A percentile compares a stretch with the other conserved stretches of the same genome.
Evolutionary conservation across 2,888 invertebrate species (phyloP).

Genomic region (Mantis religiosa): DNA sequence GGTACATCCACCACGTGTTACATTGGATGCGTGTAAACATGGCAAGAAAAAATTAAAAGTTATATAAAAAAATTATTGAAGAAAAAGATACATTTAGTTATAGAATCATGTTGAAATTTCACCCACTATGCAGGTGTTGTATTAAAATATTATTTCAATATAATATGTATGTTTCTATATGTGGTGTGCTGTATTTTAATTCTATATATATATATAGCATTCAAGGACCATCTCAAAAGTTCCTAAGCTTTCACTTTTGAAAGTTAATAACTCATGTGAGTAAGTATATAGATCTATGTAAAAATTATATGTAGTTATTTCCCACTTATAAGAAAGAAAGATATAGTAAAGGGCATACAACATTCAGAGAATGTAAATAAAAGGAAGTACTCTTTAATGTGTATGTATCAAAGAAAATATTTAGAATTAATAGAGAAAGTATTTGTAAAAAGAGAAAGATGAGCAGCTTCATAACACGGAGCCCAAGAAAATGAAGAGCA

Average conservation of each 20-base stretch:
- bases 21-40: slow-evolving; percentile 53
- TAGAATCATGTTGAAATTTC: not conserved
- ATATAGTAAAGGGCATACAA: slow-evolving; percentile 42
- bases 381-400: slow-evolving; percentile 29
- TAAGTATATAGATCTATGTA: not conserved
- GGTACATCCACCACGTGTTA: slow-evolving; percentile 45
- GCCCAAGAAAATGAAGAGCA: not conserved
- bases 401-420: slow-evolving; percentile 16
- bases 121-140: not conserved
- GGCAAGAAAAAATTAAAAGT: slow-evolving; percentile 49
- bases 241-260: slow-evolving; percentile 58
- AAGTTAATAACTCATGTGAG: slow-evolving; percentile 17
- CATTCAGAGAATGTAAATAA: slow-evolving; percentile 40
- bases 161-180: not conserved
- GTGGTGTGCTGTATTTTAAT: not conserved
- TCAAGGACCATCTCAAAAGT: slow-evolving; percentile 93
- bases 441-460: slow-evolving; percentile 10
- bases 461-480: not conserved
- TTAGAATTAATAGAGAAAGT: slow-evolving; percentile 29
- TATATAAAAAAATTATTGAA: slow-evolving; percentile 33
- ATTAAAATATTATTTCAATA: not conserved
- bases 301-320: slow-evolving; percentile 6
- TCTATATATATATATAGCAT: slow-evolving; percentile 18
- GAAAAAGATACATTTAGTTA: not conserved
- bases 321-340: slow-evolving; percentile 39